Evolutionary conservation across 2,113 vertebrate species (phyloP), one percentile per base, ranked within the genome.

Genomic region (Paedocypris sp.): DNA sequence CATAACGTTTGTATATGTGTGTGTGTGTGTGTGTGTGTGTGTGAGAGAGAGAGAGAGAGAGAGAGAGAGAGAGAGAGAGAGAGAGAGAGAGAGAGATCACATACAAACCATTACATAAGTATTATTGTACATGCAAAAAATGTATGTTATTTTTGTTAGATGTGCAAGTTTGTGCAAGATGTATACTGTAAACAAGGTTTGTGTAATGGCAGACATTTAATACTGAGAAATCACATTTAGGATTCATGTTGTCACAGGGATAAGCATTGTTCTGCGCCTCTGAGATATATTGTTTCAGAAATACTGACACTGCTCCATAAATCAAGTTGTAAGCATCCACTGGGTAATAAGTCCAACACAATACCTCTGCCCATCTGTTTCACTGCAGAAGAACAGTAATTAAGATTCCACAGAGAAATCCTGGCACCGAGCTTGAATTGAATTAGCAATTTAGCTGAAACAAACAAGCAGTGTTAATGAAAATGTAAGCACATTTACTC

Each of bases 341-440:
- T 15, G 60, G 59, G 53, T 59, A 69, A 69, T 69, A 62, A 64
- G 39, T 31, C 33, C 26, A 63, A 35, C 41, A 49, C 66, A 52
- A 54, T 28, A 63, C 13, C 54, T 64, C 60, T 16, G 26, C 32
- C 67, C 67, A 69, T 69, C 67, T 69, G 67, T 50, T 60, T 60
- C 60, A 64, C 16, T 32, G 56, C 60, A 64, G 64, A 69, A 62
- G 42, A 57, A 60, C 54, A 47, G 53, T 64, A 60, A 69, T 69
- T 64, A 47, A 69, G 58, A 50, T 19, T 45, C 67, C 61, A 49
- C 19, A 26, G 67, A 59, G 67, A 41, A 47, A 59, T 4, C 19
- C 15, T 51, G 46, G 39, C 54, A 47, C 47, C 53, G 20, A 15
- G 47, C 15, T 58, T 31, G 1, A 58, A 45, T 32, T 43, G 18